Evolutionary conservation across 35 echinoderm and acorn worm species (phyloP).

Genomic region (Strongylocentrotus purpuratus): DNA sequence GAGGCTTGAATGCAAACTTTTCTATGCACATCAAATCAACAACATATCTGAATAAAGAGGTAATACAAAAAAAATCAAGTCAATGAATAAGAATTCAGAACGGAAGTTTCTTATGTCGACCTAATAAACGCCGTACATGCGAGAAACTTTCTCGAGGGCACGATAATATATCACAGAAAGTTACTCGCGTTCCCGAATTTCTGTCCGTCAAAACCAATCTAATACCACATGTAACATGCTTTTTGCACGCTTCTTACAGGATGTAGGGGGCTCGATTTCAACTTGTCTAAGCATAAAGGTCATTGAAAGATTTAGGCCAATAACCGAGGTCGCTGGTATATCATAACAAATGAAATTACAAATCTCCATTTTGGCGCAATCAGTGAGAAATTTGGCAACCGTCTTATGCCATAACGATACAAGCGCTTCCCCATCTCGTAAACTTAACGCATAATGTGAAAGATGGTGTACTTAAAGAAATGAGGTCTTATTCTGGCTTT

Average conservation of each 20-base stretch:
- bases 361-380: background rate
- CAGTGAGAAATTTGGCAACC: background rate
- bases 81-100: background rate
- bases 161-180: background rate
- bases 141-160: background rate
- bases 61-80: background rate
- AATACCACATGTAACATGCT: background rate
- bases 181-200: background rate
- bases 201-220: background rate
- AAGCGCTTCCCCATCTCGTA: background rate
- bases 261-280: background rate
- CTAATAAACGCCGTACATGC: background rate
- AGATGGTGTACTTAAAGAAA: background rate
- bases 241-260: background rate
- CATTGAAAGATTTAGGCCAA: background rate
- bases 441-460: background rate
- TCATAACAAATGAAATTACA: background rate
- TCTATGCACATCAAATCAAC: too few relatives aligned
- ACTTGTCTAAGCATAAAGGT: background rate
- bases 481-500: background rate
- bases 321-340: background rate
- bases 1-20: background rate
- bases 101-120: background rate
- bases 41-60: too few relatives aligned
- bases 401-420: background rate